Percentiles rank a stretch among this genome's conserved stretches.
phyloP scores from a whole-genome alignment of 2,113 vertebrate genomes.

The Hippocampus guttulatus region DNA sequence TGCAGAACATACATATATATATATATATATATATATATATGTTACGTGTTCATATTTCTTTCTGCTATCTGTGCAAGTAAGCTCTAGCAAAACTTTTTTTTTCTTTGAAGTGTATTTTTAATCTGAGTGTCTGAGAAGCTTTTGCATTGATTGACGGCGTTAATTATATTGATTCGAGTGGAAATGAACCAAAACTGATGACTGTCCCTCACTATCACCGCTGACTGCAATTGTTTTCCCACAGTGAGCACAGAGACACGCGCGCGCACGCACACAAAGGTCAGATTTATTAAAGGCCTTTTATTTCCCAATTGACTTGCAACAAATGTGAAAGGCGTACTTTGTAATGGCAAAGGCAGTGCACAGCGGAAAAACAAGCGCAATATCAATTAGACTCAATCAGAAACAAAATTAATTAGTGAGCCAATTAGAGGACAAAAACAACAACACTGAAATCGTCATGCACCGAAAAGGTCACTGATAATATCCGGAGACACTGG shows the following conservation, averaged over 20 bases:
- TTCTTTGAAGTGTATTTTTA: background rate
- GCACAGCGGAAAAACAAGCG: background rate
- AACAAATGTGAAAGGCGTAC: background rate
- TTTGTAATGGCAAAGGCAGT: conserved; percentile 5
- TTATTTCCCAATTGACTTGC: background rate
- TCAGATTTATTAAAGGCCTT: conserved; percentile 17
- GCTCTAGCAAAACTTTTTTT: background rate
- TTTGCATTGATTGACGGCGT: background rate
- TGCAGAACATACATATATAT: background rate
- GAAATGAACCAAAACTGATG: background rate
- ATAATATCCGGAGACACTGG: conserved; percentile 2
- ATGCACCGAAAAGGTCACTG: background rate
- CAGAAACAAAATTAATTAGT: conserved; percentile 4
- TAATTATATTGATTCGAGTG: background rate
- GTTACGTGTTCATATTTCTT: background rate
- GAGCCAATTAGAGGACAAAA: background rate
- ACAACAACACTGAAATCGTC: conserved; percentile 3
- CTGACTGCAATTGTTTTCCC: background rate
- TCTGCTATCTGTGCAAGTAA: background rate
- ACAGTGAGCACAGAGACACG: background rate
- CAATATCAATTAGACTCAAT: conserved; percentile 5
- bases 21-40: too few relatives aligned
- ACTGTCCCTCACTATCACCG: background rate
- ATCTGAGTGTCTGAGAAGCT: background rate
- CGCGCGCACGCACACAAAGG: background rate